Conservation (phyloP, 1,140 invertebrate genomes). For the Rhopalosiphum padi region DNA sequence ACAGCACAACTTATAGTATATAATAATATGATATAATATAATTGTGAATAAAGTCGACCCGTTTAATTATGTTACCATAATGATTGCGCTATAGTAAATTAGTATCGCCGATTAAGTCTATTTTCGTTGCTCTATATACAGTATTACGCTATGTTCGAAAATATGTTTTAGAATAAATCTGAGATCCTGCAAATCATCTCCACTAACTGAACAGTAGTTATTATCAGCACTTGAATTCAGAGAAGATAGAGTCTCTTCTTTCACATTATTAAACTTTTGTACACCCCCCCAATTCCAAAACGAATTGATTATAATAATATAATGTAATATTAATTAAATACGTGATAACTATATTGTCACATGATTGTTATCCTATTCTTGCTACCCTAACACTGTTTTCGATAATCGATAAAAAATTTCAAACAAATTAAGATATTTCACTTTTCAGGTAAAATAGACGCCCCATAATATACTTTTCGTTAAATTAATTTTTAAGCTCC, state of each 20-base stretch:
- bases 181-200: no score
- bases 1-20: background rate
- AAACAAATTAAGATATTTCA: background rate
- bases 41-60: background rate
- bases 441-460: background rate
- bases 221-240: no score
- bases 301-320: no score
- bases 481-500: background rate
- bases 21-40: background rate
- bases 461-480: background rate
- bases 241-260: no score
- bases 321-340: background rate
- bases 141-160: no score
- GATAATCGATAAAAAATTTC: background rate
- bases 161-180: no score
- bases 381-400: background rate
- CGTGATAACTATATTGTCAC: background rate
- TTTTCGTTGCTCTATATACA: no score
- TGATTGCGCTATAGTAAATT: background rate
- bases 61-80: background rate
- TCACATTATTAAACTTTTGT: no score
- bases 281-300: no score
- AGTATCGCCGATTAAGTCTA: background rate
- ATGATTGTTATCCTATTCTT: no score
- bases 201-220: no score